Percentiles rank a stretch among this genome's conserved stretches.
Conservation (phyloP, 2,113 vertebrate species). For the Irena cyanogastra region DNA sequence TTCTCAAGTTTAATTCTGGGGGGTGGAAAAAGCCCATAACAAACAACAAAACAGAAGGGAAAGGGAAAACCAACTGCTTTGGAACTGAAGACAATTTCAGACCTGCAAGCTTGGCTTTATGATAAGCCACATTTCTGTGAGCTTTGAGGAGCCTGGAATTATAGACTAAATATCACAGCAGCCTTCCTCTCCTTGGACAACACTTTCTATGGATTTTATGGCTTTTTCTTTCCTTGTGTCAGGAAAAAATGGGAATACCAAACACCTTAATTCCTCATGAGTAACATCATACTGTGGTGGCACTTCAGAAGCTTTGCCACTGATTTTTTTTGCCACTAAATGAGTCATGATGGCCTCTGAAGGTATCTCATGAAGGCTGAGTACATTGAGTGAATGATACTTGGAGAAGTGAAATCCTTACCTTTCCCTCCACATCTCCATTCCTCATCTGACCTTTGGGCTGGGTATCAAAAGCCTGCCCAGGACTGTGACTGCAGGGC, state of each 20-base stretch:
- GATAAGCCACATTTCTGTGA: neutral
- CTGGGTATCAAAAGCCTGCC: neutral
- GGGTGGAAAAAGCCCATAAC: fast-evolving
- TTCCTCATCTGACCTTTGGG: neutral
- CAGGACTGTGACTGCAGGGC: neutral
- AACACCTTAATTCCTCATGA: neutral
- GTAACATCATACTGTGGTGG: fast-evolving
- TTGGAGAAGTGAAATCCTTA: neutral
- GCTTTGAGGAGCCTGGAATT: neutral
- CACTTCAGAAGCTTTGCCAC: neutral
- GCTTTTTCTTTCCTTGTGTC: neutral
- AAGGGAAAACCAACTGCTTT: neutral
- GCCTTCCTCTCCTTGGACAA: neutral
- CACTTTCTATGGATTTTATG: neutral
- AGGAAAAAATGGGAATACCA: neutral
- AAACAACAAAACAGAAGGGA: neutral
- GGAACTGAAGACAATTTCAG: neutral
- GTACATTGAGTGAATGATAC: neutral
- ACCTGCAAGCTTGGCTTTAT: neutral
- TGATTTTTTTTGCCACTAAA: neutral
- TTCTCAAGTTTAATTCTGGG: neutral
- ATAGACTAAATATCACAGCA: neutral
- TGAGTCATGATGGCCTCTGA: neutral
- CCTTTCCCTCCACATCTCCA: neutral
- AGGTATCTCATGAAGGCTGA: neutral